Percentiles rank a stretch among this genome's conserved stretches.
Conservation (phyloP, 2,888 invertebrate species). For the Parnassius glacialis region DNA sequence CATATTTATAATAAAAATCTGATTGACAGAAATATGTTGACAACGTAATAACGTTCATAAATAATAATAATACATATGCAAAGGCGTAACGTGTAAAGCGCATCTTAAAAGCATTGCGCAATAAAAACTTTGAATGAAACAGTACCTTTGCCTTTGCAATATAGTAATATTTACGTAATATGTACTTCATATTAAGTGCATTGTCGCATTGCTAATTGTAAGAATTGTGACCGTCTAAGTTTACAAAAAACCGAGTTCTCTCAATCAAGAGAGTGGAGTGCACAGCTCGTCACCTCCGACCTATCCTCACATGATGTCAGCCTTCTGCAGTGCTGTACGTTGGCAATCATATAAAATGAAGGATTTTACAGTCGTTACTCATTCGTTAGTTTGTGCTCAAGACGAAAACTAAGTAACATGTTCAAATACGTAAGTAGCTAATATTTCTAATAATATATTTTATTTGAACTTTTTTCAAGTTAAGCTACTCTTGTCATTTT, state of each 20-base stretch:
- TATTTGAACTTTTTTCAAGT: background rate
- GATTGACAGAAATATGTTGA: no score
- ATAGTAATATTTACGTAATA: conserved; percentile 2
- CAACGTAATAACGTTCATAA: no score
- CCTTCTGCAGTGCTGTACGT: conserved; percentile 61
- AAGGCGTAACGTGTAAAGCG: background rate
- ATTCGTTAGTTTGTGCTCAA: conserved; percentile 77
- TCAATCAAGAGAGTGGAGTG: conserved; percentile 39
- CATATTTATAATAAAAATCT: no score
- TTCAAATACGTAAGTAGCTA: conserved; percentile 73
- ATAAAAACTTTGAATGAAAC: background rate
- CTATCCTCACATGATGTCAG: conserved; percentile 72
- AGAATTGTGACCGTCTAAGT: conserved; percentile 38
- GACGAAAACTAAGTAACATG: conserved; percentile 73
- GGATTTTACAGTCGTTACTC: conserved; percentile 67
- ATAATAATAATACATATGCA: background rate
- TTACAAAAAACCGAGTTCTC: conserved; percentile 55
- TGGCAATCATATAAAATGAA: conserved; percentile 74
- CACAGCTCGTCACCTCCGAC: conserved; percentile 43
- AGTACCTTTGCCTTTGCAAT: conserved; percentile 2
- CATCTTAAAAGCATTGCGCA: background rate
- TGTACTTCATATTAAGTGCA: conserved; percentile 22
- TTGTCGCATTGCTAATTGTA: conserved; percentile 30
- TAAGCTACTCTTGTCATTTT: background rate
- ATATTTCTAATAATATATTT: conserved; percentile 33